Evolutionary conservation across 2,888 invertebrate genomes (phyloP), one percentile per base, ranked within the genome.

Genomic region (Mythimna albipuncta): DNA sequence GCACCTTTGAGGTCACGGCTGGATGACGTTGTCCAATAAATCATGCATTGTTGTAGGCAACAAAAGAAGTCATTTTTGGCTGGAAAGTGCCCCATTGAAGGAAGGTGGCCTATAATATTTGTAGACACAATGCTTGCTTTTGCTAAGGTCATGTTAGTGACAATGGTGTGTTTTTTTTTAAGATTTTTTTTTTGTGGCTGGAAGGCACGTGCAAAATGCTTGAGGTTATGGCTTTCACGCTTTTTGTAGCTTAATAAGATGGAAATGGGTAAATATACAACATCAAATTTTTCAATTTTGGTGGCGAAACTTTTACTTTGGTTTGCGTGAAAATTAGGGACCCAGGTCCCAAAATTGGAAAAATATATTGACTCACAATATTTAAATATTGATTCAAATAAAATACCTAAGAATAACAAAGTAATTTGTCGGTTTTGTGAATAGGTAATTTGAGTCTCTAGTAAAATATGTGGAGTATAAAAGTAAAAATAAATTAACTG

Each of bases 1-100:
- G 83, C 82, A 84, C 78, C 81, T 85, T 85, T 72, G 88, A 87
- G 90, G 91, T 87, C 90, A 86, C 72, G 82, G 81, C 78, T 82
- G 65, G 81, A 87, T 83, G 85, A 81, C 84, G 89, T 73, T 76
- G 85, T 70, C 85, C 85, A 77, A 85, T 94, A 94, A 95, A 95
- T 95, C 95, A 94, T 92, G 92, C 90, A 93, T 95, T 95, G 95
- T 95, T 93, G 91, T 81, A 68, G 82, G 76, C 89, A 85, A 95
- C 95, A 95, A 95, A 93, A 94, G 95, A 94, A 94, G 94, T 94
- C 94, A 94, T 93, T 94, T 95, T 94, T 92, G 90, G 91, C 85
- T 90, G 90, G 90, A 94, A 93, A 94, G 94, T 94, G 92, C 89
- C 89, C 88, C 86, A 90, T 93, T 92, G 85, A 92, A 87, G 87